These are phyloP conservation scores for Xerus rutilus DNA, from an alignment of 2,797 vertebrate species.

Conservation along the genomic window DNA sequence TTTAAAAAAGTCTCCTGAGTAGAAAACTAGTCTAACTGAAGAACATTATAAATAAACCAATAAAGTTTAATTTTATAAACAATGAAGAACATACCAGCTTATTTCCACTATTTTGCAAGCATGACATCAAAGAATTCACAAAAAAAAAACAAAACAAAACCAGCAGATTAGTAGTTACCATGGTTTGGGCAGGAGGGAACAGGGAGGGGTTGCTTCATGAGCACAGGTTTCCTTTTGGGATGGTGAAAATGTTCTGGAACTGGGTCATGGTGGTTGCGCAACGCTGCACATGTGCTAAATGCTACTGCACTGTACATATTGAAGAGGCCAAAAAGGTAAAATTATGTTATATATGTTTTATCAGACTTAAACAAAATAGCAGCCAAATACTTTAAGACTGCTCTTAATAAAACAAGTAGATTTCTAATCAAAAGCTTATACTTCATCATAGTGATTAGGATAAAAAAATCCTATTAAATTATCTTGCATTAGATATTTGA, in stretches of 20 bases:
- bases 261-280: neutral
- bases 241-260: neutral
- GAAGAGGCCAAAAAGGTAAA: neutral
- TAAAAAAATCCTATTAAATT: neutral
- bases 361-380: neutral
- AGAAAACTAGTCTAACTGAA: neutral
- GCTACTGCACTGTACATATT: neutral
- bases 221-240: neutral
- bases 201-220: neutral
- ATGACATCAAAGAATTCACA: neutral
- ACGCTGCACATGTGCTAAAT: neutral
- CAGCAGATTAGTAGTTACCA: neutral
- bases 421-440: neutral
- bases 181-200: neutral
- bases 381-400: neutral
- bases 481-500: conserved; percentile 10
- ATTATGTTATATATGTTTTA: neutral
- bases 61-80: conserved; percentile 23
- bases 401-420: neutral
- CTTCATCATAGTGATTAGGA: conserved; percentile 13
- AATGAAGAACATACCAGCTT: neutral
- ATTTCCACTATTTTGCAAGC: conserved; percentile 10
- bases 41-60: neutral
- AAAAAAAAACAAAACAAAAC: conserved; percentile 41
- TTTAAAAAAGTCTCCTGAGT: neutral